These are phyloP conservation scores for Phrynocephalus versicolor DNA, from an alignment of 2,113 vertebrate genomes.

Conservation along the genomic window DNA sequence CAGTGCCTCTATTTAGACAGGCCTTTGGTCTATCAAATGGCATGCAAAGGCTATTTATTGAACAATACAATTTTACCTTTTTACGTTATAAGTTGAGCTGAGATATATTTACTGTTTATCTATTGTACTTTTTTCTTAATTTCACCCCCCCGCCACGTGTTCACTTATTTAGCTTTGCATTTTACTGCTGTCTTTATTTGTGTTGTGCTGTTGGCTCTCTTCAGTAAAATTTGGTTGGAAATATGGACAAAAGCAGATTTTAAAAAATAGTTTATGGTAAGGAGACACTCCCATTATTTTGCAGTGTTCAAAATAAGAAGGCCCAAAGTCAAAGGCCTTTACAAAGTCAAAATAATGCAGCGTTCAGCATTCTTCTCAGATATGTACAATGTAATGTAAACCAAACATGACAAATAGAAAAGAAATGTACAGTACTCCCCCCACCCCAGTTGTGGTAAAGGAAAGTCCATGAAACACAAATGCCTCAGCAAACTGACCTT, in stretches of 20 bases:
- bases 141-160: neutral
- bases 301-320: neutral
- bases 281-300: neutral
- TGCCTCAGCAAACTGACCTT: no score
- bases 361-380: slow-evolving; percentile 1
- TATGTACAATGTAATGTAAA: neutral
- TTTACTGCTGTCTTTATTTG: neutral
- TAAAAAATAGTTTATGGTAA: neutral
- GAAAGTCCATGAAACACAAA: no score
- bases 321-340: neutral
- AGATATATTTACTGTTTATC: no score
- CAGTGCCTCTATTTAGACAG: neutral
- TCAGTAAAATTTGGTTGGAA: neutral
- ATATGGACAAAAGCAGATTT: neutral
- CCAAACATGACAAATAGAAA: slow-evolving; percentile 29
- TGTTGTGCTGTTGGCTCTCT: neutral
- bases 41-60: no score
- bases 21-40: neutral
- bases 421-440: no score
- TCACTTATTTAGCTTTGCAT: neutral
- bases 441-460: no score
- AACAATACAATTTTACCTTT: no score
- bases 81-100: no score
- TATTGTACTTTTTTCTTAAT: no score
- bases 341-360: neutral